A percentile compares a stretch with the other conserved stretches of the same genome.
Conservation (phyloP, 2,888 invertebrate species). For the Stenchaetothrips biformis region DNA sequence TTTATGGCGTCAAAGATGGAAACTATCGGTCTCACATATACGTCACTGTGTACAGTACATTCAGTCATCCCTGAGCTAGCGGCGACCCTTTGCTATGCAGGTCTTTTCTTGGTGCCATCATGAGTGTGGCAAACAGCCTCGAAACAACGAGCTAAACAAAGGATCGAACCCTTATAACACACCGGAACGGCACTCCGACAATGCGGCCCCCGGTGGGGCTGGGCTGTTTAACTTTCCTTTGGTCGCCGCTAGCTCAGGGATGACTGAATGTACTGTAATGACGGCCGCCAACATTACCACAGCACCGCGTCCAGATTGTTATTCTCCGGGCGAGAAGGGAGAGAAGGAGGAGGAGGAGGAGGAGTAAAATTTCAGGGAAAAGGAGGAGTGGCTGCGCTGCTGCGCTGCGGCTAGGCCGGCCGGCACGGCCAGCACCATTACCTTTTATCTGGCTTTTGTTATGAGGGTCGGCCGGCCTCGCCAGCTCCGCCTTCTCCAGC, state of each 20-base stretch:
- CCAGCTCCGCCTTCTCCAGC: background rate
- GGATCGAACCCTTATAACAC: no score
- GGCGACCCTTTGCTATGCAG: no score
- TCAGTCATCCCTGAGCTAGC: no score
- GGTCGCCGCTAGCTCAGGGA: background rate
- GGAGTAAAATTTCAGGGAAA: background rate
- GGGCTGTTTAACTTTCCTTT: no score
- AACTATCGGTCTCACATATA: background rate
- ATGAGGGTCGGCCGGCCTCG: background rate
- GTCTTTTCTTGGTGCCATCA: no score
- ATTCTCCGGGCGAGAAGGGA: background rate
- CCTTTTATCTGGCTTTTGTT: background rate
- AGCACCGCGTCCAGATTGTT: background rate
- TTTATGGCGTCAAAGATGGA: background rate
- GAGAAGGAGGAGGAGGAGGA: background rate
- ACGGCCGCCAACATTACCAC: background rate
- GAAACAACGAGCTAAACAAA: no score
- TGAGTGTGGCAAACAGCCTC: no score
- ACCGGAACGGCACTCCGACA: no score
- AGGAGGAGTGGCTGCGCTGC: background rate
- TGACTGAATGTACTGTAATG: background rate
- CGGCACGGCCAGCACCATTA: background rate
- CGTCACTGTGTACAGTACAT: background rate
- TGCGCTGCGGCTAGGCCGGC: background rate
- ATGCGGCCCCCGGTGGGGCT: no score